Base-by-base conservation (phyloP, 1,140 invertebrate genomes). In the Neodiprion pinetum region DNA sequence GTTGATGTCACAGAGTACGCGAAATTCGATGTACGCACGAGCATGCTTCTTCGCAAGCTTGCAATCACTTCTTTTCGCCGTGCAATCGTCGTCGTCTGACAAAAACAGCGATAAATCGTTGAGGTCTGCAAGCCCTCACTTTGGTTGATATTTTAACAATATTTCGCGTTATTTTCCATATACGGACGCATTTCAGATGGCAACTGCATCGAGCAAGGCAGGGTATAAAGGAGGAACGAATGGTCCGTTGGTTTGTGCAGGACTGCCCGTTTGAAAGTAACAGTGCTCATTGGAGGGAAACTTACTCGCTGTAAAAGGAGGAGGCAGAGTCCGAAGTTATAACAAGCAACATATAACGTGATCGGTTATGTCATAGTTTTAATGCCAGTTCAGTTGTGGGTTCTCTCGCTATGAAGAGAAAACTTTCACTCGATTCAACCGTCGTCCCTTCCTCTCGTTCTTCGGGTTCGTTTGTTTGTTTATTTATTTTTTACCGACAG, bases 191-290 rank as follows among this genome's bases (percentile, higher is more conserved):
- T 61, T 17, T 61, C 11, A 9, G 53, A 61, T 17, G 8, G n/a
- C 53, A 14, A 61, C n/a, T 61, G 53, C 53, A 61, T 61, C 53
- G 11, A 9, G 53, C 11, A 61, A 61, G 11, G 53, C 9, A 61
- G n/a, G n/a, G 53, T 61, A 61, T 61, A 61, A 14, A 61, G 53
- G 9, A 61, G 53, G 9, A 61, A 61, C 53, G 9, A 9, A 61
- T 61, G 53, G 53, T 61, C 53, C 71, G 80, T 79, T 82, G 81
- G 76, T 84, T 84, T 81, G 85, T 82, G 81, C 71, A 73, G 79
- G 81, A 81, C 77, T 81, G 85, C 81, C 80, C 80, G 80, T 78
- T 82, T 81, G 85, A 88, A 87, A 88, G 86, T 88, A 85, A 88
- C 84, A 88, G 85, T 87, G 81, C 74, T 77, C 71, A 69, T 78